These are phyloP conservation scores for Holocentrus rufus DNA, from an alignment of 2,797 vertebrate genomes.

Conservation along the genomic window DNA sequence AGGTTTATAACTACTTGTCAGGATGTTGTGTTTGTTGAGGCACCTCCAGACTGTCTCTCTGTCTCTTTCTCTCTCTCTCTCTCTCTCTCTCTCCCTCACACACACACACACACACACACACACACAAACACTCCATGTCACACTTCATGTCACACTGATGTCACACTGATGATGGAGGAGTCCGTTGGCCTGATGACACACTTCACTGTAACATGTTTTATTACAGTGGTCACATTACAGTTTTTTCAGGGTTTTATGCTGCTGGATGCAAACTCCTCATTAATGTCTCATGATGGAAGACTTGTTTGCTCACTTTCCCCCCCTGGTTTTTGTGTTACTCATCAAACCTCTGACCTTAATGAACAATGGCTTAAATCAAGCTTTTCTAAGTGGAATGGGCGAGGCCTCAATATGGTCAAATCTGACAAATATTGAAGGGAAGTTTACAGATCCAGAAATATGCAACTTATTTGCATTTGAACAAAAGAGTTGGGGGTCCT, in stretches of 20 bases:
- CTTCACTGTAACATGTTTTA: neutral
- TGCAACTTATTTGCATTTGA: slow-evolving; percentile 18
- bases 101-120: neutral
- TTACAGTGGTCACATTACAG: neutral
- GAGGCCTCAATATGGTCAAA: neutral
- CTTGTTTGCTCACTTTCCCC: too few relatives aligned
- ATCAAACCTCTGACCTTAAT: neutral
- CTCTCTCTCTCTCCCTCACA: neutral
- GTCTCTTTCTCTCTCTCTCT: neutral
- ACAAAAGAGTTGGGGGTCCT: neutral
- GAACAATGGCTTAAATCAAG: neutral
- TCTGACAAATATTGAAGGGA: neutral
- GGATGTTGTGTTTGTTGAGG: slow-evolving; percentile 5
- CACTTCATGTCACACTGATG: slow-evolving; percentile 10
- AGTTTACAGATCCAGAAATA: neutral
- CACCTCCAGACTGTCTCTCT: slow-evolving; percentile 1
- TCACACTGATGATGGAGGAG: neutral
- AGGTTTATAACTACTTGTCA: slow-evolving; percentile 12
- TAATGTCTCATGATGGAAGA: too few relatives aligned
- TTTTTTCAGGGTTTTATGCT: neutral
- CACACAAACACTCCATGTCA: neutral
- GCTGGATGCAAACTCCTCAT: too few relatives aligned
- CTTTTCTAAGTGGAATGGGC: neutral
- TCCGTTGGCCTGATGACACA: neutral
- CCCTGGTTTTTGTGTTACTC: neutral